Evolutionary conservation across 92 coral and sea anemone genomes (phyloP).

Genomic region (Siderastrea radians): DNA sequence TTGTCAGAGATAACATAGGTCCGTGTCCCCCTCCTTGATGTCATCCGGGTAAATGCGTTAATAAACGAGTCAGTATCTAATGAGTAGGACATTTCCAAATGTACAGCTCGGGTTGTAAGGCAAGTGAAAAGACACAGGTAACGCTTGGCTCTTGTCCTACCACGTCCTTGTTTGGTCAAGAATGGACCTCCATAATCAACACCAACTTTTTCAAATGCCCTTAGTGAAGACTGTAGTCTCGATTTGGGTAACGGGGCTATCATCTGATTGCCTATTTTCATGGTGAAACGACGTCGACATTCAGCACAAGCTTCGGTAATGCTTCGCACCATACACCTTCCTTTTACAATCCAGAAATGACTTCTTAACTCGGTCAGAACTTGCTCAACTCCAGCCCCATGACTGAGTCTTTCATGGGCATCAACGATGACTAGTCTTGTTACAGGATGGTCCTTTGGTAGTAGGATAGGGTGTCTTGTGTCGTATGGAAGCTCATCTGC

Average conservation of each 20-base stretch:
- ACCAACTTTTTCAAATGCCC: slow-evolving; percentile 64
- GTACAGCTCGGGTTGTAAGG: slow-evolving; percentile 64
- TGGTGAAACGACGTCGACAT: slow-evolving; percentile 55
- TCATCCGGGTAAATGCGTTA: slow-evolving; percentile 69
- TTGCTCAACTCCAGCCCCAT: slow-evolving; percentile 67
- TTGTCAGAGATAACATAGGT: slow-evolving; percentile 52
- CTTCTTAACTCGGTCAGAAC: slow-evolving; percentile 41
- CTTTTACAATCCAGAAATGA: slow-evolving; percentile 53
- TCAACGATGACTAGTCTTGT: slow-evolving; percentile 40
- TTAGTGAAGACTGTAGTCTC: slow-evolving; percentile 30
- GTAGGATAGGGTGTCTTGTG: slow-evolving; percentile 52
- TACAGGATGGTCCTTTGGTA: slow-evolving; percentile 49
- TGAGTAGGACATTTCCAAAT: slow-evolving; percentile 41
- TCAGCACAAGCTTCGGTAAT: slow-evolving; percentile 22
- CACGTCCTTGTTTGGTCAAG: slow-evolving; percentile 64
- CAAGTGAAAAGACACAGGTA: slow-evolving; percentile 74
- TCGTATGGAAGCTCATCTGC: slow-evolving; percentile 61
- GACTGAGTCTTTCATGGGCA: slow-evolving; percentile 47
- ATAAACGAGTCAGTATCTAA: slow-evolving; percentile 51
- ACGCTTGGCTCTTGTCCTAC: slow-evolving; percentile 50
- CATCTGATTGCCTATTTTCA: slow-evolving; percentile 48
- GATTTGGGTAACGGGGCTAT: slow-evolving; percentile 62
- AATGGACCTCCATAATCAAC: slow-evolving; percentile 61
- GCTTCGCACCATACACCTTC: slow-evolving; percentile 45
- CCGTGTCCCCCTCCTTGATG: slow-evolving; percentile 59